Conservation (phyloP, 2,888 invertebrate species). For the Melitaea athalia region DNA sequence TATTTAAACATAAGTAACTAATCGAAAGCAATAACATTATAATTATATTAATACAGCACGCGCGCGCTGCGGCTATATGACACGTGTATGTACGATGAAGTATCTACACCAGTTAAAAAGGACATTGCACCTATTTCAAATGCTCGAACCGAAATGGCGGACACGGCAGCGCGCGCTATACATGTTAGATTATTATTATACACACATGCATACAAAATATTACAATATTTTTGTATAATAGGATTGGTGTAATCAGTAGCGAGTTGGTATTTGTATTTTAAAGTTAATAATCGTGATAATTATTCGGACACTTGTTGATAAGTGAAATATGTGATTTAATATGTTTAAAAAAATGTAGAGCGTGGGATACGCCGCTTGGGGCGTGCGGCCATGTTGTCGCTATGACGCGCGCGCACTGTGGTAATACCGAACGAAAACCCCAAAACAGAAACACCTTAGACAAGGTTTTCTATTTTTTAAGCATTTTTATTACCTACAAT, state of each 20-base stretch:
- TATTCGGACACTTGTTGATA: conserved; percentile 58
- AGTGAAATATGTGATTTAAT: conserved; percentile 64
- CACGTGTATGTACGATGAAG: conserved; percentile 34
- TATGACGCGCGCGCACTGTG: conserved; percentile 24
- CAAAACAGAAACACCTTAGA: conserved; percentile 18
- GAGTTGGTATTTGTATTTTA: conserved; percentile 76
- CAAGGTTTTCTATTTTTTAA: conserved; percentile 15
- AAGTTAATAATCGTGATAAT: conserved; percentile 61
- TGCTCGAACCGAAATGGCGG: conserved; percentile 35
- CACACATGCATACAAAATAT: conserved; percentile 74
- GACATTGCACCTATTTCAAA: conserved; percentile 23
- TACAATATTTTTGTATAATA: conserved; percentile 81
- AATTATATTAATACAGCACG: conserved; percentile 59
- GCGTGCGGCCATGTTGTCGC: conserved; percentile 70
- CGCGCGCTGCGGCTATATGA: conserved; percentile 66
- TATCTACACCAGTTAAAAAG: conserved; percentile 25
- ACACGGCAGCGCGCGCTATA: conserved; percentile 70
- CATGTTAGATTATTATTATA: conserved; percentile 68
- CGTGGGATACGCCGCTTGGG: conserved; percentile 61
- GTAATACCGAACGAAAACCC: conserved; percentile 22
- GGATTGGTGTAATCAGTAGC: conserved; percentile 76
- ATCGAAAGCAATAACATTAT: conserved; percentile 79
- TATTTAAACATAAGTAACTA: conserved; percentile 64
- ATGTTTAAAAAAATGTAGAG: conserved; percentile 53
- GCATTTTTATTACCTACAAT: conserved; percentile 15